Conservation (phyloP, 53 echinoderm and acorn worm species). For the Mesocentrotus franciscanus region DNA sequence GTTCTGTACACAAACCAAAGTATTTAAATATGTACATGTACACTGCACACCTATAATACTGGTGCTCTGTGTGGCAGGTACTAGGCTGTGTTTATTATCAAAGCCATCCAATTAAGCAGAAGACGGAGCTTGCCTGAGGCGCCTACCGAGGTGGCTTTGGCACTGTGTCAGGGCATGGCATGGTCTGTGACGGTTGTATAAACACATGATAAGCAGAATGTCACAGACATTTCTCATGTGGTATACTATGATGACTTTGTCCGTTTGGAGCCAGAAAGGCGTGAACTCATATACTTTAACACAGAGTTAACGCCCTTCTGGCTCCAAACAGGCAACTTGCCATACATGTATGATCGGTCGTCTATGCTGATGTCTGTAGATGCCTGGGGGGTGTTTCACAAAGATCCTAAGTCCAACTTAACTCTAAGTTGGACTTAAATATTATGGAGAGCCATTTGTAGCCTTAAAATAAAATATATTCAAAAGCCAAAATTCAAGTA, state of each 20-base stretch:
- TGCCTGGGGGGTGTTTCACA: too few relatives aligned
- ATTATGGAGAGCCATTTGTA: too few relatives aligned
- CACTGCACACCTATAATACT: not conserved
- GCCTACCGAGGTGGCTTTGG: not conserved
- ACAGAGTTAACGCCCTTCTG: too few relatives aligned
- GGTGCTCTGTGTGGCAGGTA: not conserved
- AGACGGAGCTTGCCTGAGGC: conserved; percentile 17
- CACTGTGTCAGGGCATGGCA: not conserved
- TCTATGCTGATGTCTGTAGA: not conserved
- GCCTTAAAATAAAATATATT: too few relatives aligned
- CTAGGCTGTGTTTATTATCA: not conserved
- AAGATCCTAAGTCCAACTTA: too few relatives aligned
- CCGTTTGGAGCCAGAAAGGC: too few relatives aligned
- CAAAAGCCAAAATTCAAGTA: too few relatives aligned
- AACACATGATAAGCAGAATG: not conserved
- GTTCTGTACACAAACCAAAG: not conserved
- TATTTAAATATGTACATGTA: not conserved
- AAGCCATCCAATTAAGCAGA: not conserved
- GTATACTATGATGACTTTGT: not conserved
- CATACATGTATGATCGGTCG: not conserved
- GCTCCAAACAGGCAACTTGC: not conserved
- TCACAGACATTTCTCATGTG: not conserved
- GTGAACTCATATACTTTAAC: too few relatives aligned
- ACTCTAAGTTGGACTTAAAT: too few relatives aligned
- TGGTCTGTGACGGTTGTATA: not conserved